These are phyloP conservation scores for Branchinecta lynchi DNA, from an alignment of 1,140 invertebrate genomes.

Conservation along the genomic window DNA sequence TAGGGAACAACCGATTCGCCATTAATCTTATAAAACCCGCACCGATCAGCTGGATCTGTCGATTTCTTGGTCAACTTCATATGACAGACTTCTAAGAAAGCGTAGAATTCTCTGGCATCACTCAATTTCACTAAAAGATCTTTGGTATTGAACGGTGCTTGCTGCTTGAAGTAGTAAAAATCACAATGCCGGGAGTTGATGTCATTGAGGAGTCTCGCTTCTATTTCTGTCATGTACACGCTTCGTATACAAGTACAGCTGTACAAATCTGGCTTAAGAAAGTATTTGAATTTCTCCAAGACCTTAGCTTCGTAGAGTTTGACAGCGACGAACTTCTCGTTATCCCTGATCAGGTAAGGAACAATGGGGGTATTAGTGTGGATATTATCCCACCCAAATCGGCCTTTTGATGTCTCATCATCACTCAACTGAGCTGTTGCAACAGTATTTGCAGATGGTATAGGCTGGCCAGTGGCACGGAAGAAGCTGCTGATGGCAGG, in stretches of 20 bases:
- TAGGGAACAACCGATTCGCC: constrained; percentile 87
- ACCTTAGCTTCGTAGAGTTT: constrained; percentile 63
- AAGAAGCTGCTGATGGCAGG: constrained; percentile 44
- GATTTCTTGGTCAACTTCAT: constrained; percentile 48
- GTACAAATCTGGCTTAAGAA: constrained; percentile 65
- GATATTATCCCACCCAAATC: constrained; percentile 67
- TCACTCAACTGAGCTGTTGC: constrained; percentile 38
- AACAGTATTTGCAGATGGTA: not conserved
- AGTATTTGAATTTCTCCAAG: constrained; percentile 47
- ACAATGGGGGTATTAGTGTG: constrained; percentile 27
- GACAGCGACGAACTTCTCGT: constrained; percentile 75
- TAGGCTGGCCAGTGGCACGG: constrained; percentile 17
- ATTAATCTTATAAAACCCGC: constrained; percentile 85
- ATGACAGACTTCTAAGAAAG: constrained; percentile 73
- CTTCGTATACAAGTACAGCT: constrained; percentile 75
- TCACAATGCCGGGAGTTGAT: constrained; percentile 87
- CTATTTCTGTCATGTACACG: constrained; percentile 80
- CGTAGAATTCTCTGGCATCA: constrained; percentile 78
- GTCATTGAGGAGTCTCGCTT: constrained; percentile 76
- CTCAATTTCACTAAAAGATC: constrained; percentile 71
- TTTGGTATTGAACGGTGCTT: constrained; percentile 56
- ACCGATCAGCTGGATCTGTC: constrained; percentile 48
- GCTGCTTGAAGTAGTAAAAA: constrained; percentile 65
- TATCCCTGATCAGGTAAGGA: constrained; percentile 66
- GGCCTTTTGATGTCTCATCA: constrained; percentile 60